Conservation (phyloP, 2,888 invertebrate species). For the Nomada ferruginata region DNA sequence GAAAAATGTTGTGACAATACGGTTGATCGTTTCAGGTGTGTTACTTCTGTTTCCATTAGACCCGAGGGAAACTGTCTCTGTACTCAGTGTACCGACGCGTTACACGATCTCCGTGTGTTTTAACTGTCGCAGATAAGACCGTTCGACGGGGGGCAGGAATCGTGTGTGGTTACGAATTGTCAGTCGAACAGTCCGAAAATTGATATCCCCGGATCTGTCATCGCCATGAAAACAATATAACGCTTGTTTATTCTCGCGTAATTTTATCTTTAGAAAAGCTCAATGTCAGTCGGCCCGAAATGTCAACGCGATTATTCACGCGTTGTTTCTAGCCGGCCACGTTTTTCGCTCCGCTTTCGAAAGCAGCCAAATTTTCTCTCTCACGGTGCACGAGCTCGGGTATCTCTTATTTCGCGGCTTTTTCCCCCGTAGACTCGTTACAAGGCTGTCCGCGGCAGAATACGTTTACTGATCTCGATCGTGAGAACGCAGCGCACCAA, state of each 20-base stretch:
- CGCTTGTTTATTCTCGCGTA: conserved; percentile 23
- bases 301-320: conserved; percentile 40
- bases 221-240: conserved; percentile 23
- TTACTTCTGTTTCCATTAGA: conserved; percentile 7
- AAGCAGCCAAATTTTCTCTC: conserved; percentile 5
- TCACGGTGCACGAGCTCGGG: not conserved
- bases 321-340: conserved; percentile 27
- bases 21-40: not conserved
- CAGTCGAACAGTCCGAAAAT: not conserved
- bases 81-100: conserved; percentile 4
- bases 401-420: conserved; percentile 34
- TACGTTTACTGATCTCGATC: not conserved
- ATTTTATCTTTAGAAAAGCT: conserved; percentile 44
- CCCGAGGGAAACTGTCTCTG: not conserved
- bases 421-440: not conserved
- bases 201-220: conserved; percentile 7
- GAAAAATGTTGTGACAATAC: conserved; percentile 27
- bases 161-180: conserved; percentile 3
- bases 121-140: not conserved
- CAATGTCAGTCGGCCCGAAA: conserved; percentile 33
- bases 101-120: conserved; percentile 4
- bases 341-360: not conserved
- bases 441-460: conserved; percentile 22
- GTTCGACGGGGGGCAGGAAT: conserved; percentile 1
- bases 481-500: not conserved